Conservation (phyloP, 2,888 invertebrate genomes). For the Protodeltote pygarga region DNA sequence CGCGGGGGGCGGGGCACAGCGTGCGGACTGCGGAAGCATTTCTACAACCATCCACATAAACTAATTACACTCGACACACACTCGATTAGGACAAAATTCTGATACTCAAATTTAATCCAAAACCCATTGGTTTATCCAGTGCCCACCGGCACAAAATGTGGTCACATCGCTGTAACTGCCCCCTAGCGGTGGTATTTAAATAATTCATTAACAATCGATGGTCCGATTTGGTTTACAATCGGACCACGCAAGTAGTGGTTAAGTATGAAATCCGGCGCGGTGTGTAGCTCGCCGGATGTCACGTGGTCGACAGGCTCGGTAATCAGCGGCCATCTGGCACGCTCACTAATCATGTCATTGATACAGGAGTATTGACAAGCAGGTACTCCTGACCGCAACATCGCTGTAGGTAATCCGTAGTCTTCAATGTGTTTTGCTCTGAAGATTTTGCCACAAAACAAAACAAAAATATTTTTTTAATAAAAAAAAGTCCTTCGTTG, state of each 20-base stretch:
- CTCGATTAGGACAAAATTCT: background rate
- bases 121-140: constrained; percentile 1
- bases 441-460: no score
- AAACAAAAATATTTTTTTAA: no score
- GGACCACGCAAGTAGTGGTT: constrained; percentile 6
- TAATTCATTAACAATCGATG: constrained; percentile 6
- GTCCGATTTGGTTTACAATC: constrained; percentile 18
- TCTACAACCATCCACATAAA: background rate
- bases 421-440: no score
- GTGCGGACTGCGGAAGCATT: background rate
- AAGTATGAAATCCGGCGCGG: background rate
- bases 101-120: background rate
- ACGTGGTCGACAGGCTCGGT: constrained; percentile 12
- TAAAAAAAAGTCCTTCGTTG: no score
- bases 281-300: background rate
- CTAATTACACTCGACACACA: background rate
- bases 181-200: background rate
- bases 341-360: no score
- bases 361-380: no score
- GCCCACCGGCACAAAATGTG: background rate
- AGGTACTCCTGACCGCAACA: no score
- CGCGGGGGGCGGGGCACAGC: no score
- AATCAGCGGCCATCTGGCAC: constrained; percentile 6
- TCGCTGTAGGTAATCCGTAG: no score
- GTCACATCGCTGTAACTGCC: background rate